Percentiles rank a stretch among this genome's conserved stretches.
Evolutionary conservation across 1,140 invertebrate species (phyloP).

Genomic region (Bombus impatiens): DNA sequence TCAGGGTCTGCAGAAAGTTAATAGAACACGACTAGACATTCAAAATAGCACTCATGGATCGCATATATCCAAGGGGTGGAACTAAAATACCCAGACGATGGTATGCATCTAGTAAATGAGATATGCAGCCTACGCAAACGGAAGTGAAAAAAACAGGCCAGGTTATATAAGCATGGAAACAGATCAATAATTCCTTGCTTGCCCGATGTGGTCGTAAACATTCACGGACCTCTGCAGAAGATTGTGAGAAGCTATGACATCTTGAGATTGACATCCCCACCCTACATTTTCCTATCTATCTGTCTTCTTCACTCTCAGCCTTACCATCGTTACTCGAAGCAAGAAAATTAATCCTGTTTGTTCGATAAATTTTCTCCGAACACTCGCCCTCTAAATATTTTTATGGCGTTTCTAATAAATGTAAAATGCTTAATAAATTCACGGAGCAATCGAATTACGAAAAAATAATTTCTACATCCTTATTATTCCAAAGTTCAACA

Average conservation of each 20-base stretch:
- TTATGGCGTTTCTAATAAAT: too few species aligned
- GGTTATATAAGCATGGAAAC: slow-evolving; percentile 30
- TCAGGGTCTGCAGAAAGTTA: neutral
- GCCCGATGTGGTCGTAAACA: slow-evolving; percentile 11
- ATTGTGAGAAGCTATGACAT: neutral
- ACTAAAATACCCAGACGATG: slow-evolving; percentile 3
- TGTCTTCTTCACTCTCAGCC: neutral
- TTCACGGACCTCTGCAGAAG: too few species aligned
- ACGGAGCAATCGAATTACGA: too few species aligned
- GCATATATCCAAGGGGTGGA: neutral
- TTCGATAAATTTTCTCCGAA: neutral
- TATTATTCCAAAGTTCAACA: fast-evolving
- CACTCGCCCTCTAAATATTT: too few species aligned
- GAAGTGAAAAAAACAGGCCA: slow-evolving; percentile 27
- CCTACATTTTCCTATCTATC: too few species aligned
- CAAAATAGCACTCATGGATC: neutral
- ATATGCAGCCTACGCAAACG: slow-evolving; percentile 23
- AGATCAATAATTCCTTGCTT: slow-evolving; percentile 46
- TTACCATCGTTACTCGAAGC: neutral
- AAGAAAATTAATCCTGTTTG: neutral
- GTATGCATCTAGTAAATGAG: slow-evolving; percentile 14
- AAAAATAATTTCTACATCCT: too few species aligned
- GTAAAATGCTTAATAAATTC: too few species aligned
- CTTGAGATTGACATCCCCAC: neutral
- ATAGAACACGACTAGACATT: neutral